A percentile compares a stretch with the other conserved stretches of the same genome.
Evolutionary conservation across 2,113 vertebrate genomes (phyloP).

Genomic region (Theristicus caerulescens): DNA sequence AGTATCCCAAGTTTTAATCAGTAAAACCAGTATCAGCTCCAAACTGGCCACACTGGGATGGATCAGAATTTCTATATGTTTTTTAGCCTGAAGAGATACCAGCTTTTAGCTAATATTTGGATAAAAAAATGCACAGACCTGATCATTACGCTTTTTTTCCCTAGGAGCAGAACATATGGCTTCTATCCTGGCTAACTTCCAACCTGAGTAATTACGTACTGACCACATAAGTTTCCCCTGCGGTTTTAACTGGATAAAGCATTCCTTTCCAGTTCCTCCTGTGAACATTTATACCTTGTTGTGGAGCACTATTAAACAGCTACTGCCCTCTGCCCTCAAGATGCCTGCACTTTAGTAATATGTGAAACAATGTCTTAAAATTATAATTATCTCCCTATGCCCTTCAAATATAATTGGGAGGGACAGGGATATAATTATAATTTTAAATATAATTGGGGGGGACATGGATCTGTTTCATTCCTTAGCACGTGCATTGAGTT

Average conservation of each 20-base stretch:
- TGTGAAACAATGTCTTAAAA: not conserved
- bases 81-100: not conserved
- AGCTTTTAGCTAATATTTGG: not conserved
- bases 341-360: not conserved
- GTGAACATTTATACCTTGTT: not conserved
- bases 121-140: not conserved
- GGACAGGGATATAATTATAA: not conserved
- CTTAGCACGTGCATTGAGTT: not conserved
- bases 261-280: not conserved
- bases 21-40: not conserved
- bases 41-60: not conserved
- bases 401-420: not conserved
- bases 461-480: not conserved
- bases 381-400: not conserved
- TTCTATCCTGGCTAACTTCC: not conserved
- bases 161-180: not conserved
- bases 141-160: not conserved
- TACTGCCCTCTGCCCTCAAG: not conserved
- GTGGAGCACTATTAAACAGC: not conserved
- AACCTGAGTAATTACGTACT: not conserved
- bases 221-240: not conserved
- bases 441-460: not conserved
- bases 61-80: not conserved
- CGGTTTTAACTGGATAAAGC: not conserved
- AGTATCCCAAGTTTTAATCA: not conserved